A percentile compares a stretch with the other conserved stretches of the same genome.
Conservation (phyloP, 2,113 vertebrate genomes). For the Centropus unirufus region DNA sequence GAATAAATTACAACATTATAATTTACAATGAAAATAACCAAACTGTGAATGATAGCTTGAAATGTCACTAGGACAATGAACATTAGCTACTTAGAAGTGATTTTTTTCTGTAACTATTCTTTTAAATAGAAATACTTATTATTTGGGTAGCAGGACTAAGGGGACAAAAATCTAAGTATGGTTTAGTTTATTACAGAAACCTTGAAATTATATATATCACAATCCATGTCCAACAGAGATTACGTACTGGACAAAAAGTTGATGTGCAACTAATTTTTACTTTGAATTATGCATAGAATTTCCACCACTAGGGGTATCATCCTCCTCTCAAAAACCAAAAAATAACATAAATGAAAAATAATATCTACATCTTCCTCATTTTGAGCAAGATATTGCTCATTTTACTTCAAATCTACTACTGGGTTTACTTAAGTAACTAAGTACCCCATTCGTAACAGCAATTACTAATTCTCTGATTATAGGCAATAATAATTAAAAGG, state of each 20-base stretch:
- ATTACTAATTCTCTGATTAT: constrained; percentile 5
- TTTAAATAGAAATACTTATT: not conserved
- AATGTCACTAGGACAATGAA: not conserved
- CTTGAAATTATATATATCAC: not conserved
- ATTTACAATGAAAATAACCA: not conserved
- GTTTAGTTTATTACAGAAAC: not conserved
- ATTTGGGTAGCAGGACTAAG: not conserved
- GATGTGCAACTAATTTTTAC: not conserved
- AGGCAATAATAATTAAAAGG: not conserved
- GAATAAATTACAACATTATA: not conserved
- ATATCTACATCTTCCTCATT: not conserved
- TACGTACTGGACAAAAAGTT: not conserved
- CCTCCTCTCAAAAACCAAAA: rapidly evolving
- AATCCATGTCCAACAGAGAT: not conserved
- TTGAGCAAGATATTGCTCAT: not conserved
- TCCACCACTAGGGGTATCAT: not conserved
- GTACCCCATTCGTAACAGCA: not conserved
- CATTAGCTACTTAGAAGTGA: not conserved
- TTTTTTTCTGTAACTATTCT: not conserved
- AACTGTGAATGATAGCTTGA: not conserved
- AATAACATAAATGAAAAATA: too few relatives aligned
- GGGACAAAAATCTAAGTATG: not conserved
- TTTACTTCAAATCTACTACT: not conserved
- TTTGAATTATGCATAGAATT: not conserved
- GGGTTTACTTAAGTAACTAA: not conserved